phyloP scores from a whole-genome alignment of 2,113 vertebrate genomes.

The Paraplagusia blochii region DNA sequence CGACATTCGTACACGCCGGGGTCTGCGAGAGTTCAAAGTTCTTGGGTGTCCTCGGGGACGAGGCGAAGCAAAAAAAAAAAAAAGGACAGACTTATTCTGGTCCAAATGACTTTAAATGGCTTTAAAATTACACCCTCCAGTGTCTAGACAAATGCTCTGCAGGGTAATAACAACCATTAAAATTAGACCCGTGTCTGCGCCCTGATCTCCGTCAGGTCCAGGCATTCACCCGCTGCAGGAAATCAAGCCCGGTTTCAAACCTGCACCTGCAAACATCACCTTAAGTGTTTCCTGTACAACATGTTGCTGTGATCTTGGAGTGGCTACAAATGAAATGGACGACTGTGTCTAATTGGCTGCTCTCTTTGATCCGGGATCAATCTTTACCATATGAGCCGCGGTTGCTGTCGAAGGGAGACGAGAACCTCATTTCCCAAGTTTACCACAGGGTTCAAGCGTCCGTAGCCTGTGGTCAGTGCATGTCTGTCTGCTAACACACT shows the following conservation, averaged over 20 bases:
- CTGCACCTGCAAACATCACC: slow-evolving; percentile 61
- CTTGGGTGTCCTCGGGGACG: slow-evolving; percentile 62
- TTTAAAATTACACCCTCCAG: slow-evolving; percentile 61
- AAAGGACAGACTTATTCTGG: slow-evolving; percentile 57
- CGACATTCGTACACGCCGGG: slow-evolving; percentile 51
- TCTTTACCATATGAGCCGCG: slow-evolving; percentile 66
- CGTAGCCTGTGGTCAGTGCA: slow-evolving; percentile 64
- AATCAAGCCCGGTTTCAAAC: slow-evolving; percentile 29
- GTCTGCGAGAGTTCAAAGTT: slow-evolving; percentile 66
- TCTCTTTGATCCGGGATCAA: slow-evolving; percentile 70
- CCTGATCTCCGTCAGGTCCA: slow-evolving; percentile 23
- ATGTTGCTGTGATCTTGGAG: slow-evolving; percentile 40
- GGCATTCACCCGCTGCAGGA: slow-evolving; percentile 24
- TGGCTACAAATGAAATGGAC: slow-evolving; percentile 55
- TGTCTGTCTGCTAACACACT: slow-evolving; percentile 34
- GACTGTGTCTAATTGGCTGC: slow-evolving; percentile 65
- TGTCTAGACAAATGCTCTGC: slow-evolving; percentile 35
- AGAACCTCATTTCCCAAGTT: slow-evolving; percentile 72
- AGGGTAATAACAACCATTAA: slow-evolving; percentile 52
- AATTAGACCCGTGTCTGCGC: slow-evolving; percentile 24
- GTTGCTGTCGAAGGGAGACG: slow-evolving; percentile 64
- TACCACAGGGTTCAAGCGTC: slow-evolving; percentile 69
- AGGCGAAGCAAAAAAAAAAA: slow-evolving; percentile 48
- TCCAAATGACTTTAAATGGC: slow-evolving; percentile 54
- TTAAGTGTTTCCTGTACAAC: slow-evolving; percentile 58